Conservation (phyloP, 2,888 invertebrate species). For the Polydesmus complanatus region DNA sequence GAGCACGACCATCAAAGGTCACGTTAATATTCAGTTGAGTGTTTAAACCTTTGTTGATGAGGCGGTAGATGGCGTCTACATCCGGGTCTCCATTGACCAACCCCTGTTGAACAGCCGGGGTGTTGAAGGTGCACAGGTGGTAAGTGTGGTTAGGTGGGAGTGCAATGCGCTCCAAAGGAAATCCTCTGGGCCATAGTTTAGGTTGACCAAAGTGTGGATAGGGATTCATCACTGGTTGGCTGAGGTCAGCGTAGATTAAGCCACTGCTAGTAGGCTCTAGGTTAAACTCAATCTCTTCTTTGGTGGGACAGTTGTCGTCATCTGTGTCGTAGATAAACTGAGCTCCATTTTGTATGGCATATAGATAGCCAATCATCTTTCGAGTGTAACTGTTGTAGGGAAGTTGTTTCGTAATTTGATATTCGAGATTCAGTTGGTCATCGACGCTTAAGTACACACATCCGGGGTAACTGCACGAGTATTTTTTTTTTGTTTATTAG, state of each 20-base stretch:
- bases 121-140: slow-evolving; percentile 1
- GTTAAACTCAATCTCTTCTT: not conserved
- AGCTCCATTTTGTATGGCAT: slow-evolving; percentile 16
- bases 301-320: slow-evolving; percentile 15
- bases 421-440: slow-evolving; percentile 9
- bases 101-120: slow-evolving; percentile 13
- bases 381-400: slow-evolving; percentile 16
- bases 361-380: slow-evolving; percentile 17
- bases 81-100: slow-evolving; percentile 11
- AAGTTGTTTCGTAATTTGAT: slow-evolving; percentile 1
- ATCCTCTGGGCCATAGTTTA: slow-evolving; percentile 14
- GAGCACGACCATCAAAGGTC: slow-evolving; percentile 5
- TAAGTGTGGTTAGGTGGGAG: not conserved
- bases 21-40: not conserved
- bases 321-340: slow-evolving; percentile 17
- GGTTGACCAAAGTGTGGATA: slow-evolving; percentile 14
- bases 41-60: not conserved
- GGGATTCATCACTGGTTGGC: not conserved
- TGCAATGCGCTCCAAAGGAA: slow-evolving; percentile 1
- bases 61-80: slow-evolving; percentile 11
- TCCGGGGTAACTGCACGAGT: slow-evolving; percentile 7
- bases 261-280: slow-evolving; percentile 1
- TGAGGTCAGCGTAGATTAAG: not conserved
- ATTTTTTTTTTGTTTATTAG: not conserved
- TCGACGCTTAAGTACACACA: slow-evolving; percentile 4